These are phyloP conservation scores for Pholis gunnellus DNA, from an alignment of 2,113 vertebrate species.

Conservation along the genomic window DNA sequence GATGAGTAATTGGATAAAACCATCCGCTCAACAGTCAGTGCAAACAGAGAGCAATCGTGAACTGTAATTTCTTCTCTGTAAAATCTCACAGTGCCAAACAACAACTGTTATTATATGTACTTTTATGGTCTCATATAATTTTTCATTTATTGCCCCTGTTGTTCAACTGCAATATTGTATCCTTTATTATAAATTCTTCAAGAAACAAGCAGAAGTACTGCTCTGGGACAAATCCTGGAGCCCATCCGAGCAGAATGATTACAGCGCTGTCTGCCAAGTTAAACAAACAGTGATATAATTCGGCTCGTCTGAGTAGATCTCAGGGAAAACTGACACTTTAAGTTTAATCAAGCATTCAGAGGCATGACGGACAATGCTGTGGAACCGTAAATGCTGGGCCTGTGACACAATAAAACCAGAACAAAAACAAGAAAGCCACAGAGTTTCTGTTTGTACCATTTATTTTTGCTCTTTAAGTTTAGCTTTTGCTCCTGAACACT, in stretches of 20 bases:
- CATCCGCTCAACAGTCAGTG: neutral
- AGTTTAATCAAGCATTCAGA: neutral
- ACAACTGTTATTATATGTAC: neutral
- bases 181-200: neutral
- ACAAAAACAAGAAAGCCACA: neutral
- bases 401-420: neutral
- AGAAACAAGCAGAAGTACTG: neutral
- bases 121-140: neutral
- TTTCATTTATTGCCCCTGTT: neutral
- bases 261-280: constrained; percentile 2
- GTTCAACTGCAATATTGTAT: constrained; percentile 12
- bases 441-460: neutral
- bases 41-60: neutral
- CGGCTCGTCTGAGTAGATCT: neutral
- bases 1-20: neutral
- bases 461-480: constrained; percentile 20
- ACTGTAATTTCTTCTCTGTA: neutral
- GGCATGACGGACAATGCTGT: neutral
- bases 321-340: neutral
- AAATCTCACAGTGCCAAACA: neutral
- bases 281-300: constrained; percentile 25
- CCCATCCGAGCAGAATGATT: neutral
- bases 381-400: neutral
- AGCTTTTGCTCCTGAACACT: neutral
- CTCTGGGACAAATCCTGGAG: neutral